Evolutionary conservation across 2,888 invertebrate genomes (phyloP).

Genomic region (Limulus polyphemus): DNA sequence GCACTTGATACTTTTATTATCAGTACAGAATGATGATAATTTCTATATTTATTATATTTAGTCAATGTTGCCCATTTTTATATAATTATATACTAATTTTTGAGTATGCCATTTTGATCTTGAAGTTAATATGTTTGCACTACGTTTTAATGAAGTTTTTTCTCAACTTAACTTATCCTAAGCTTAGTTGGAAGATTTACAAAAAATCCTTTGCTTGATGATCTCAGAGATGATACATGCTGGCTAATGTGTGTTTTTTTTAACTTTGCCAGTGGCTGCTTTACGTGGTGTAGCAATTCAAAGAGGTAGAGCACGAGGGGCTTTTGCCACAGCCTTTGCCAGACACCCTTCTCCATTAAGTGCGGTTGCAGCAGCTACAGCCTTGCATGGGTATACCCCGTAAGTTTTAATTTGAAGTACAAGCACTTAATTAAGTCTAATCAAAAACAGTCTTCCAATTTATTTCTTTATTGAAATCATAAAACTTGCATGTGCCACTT

Average conservation of each 20-base stretch:
- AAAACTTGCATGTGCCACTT: not conserved
- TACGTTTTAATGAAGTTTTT: too few species aligned
- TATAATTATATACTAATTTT: too few species aligned
- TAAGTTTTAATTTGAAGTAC: constrained; percentile 48
- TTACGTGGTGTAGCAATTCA: constrained; percentile 72
- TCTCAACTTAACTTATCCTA: not conserved
- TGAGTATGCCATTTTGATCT: too few species aligned
- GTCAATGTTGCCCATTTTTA: too few species aligned
- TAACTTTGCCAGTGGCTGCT: constrained; percentile 51
- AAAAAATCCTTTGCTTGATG: not conserved
- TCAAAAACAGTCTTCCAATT: not conserved
- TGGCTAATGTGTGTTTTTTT: not conserved
- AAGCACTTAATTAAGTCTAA: not conserved
- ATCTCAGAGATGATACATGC: not conserved
- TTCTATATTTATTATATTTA: too few species aligned
- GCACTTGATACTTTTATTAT: too few species aligned
- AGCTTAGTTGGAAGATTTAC: not conserved
- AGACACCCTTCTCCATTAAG: constrained; percentile 52
- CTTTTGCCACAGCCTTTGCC: constrained; percentile 36
- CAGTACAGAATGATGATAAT: too few species aligned
- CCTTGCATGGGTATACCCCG: constrained; percentile 76
- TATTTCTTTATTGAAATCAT: not conserved
- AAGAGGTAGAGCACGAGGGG: constrained; percentile 47
- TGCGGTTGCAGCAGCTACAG: constrained; percentile 49
- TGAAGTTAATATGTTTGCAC: too few species aligned